Conservation (phyloP, 2,113 vertebrate species). For the Girardinichthys multiradiatus region DNA sequence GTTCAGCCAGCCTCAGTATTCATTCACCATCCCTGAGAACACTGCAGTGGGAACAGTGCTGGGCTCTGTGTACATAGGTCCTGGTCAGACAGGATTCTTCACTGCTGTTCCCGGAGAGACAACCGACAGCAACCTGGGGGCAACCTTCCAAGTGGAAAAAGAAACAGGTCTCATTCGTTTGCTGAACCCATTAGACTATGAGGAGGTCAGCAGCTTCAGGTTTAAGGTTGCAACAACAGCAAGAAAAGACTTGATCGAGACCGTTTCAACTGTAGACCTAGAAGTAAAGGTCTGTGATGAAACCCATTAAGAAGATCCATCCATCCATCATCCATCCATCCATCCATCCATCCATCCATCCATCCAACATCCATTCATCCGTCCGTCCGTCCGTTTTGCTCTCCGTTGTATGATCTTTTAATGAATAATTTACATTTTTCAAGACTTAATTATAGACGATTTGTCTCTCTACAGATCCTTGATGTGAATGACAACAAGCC, state of each 20-base stretch:
- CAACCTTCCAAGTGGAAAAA: slow-evolving; percentile 88
- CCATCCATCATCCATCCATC: too few relatives aligned
- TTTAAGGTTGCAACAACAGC: slow-evolving; percentile 92
- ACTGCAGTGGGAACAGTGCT: slow-evolving; percentile 86
- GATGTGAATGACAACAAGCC: slow-evolving; percentile 98
- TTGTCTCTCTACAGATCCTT: slow-evolving; percentile 68
- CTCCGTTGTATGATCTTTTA: background rate
- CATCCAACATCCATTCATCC: too few relatives aligned
- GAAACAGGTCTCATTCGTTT: slow-evolving; percentile 90
- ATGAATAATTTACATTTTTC: background rate
- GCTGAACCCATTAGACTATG: slow-evolving; percentile 89
- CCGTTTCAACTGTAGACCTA: slow-evolving; percentile 89
- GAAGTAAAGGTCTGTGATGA: slow-evolving; percentile 86
- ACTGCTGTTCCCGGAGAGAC: slow-evolving; percentile 86
- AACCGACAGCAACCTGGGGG: slow-evolving; percentile 87
- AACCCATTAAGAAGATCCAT: background rate
- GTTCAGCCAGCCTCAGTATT: slow-evolving; percentile 95
- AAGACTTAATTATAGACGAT: background rate
- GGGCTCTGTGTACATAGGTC: slow-evolving; percentile 87
- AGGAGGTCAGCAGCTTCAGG: slow-evolving; percentile 84
- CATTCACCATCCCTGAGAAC: slow-evolving; percentile 91
- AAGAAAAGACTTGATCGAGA: slow-evolving; percentile 86
- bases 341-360: too few relatives aligned
- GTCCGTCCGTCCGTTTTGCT: too few relatives aligned
- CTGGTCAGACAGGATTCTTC: slow-evolving; percentile 83